Evolutionary conservation across 2,888 invertebrate species (phyloP).

Genomic region (Neria commutata): DNA sequence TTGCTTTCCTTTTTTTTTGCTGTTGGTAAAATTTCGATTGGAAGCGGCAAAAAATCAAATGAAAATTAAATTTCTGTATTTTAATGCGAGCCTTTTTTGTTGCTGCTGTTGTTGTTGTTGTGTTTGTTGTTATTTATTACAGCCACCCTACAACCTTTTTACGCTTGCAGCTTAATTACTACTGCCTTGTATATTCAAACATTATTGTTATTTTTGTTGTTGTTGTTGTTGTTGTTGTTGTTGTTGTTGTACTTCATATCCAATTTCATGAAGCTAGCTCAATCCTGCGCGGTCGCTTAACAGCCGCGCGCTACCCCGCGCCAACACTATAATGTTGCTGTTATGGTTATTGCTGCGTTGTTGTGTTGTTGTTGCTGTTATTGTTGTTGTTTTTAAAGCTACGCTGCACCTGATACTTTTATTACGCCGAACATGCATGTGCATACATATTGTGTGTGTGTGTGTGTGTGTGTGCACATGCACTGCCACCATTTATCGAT

Average conservation of each 20-base stretch:
- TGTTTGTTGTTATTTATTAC: not conserved
- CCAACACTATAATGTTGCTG: not conserved
- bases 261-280: not conserved
- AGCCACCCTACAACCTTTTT: not conserved
- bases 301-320: not conserved
- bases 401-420: conserved; percentile 14
- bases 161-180: not conserved
- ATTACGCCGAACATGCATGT: no score
- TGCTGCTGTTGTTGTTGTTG: not conserved
- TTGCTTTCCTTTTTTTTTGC: not conserved
- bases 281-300: conserved; percentile 6
- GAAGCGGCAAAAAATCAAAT: conserved; percentile 1
- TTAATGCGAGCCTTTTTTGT: not conserved
- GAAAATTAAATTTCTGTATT: not conserved
- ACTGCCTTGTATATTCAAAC: not conserved
- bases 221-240: conserved; percentile 20
- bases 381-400: conserved; percentile 8
- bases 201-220: conserved; percentile 7
- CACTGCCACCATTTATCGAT: not conserved
- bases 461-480: no score
- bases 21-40: not conserved
- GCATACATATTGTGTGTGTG: no score
- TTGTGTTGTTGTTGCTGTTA: not conserved
- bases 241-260: conserved; percentile 4
- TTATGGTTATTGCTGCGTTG: not conserved